Evolutionary conservation across 2,888 invertebrate genomes (phyloP).

Genomic region (Pyrrhia umbra): DNA sequence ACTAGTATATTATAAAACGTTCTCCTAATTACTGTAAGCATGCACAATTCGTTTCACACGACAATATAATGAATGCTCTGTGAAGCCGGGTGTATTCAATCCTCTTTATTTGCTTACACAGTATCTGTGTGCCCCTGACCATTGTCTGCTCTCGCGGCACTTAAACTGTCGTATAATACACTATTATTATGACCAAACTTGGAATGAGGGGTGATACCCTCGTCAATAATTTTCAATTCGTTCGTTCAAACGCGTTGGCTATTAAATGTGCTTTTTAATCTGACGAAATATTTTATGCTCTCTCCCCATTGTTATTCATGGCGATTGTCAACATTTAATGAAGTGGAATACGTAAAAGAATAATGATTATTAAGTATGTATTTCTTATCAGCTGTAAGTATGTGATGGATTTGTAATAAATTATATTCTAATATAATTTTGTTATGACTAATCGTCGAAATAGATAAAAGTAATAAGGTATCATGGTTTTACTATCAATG

Average conservation of each 20-base stretch:
- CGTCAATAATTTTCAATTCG: slow-evolving; percentile 72
- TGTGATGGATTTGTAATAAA: neutral
- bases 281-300: slow-evolving; percentile 51
- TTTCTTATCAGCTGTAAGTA: neutral
- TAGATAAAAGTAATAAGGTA: no score
- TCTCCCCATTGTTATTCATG: slow-evolving; percentile 18
- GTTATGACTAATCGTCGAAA: no score
- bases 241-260: slow-evolving; percentile 52
- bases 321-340: slow-evolving; percentile 37
- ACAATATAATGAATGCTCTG: slow-evolving; percentile 38
- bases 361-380: neutral
- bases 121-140: slow-evolving; percentile 64
- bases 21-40: slow-evolving; percentile 17
- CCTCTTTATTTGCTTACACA: slow-evolving; percentile 67
- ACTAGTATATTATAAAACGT: neutral
- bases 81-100: slow-evolving; percentile 58
- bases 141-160: slow-evolving; percentile 72
- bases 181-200: slow-evolving; percentile 74
- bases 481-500: no score
- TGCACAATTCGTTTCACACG: slow-evolving; percentile 48
- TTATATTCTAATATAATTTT: no score
- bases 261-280: slow-evolving; percentile 65
- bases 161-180: slow-evolving; percentile 75
- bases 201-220: slow-evolving; percentile 74
- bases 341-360: slow-evolving; percentile 3